These are phyloP conservation scores for Pyrrhosoma nymphula DNA, from an alignment of 2,888 invertebrate species.

Conservation along the genomic window DNA sequence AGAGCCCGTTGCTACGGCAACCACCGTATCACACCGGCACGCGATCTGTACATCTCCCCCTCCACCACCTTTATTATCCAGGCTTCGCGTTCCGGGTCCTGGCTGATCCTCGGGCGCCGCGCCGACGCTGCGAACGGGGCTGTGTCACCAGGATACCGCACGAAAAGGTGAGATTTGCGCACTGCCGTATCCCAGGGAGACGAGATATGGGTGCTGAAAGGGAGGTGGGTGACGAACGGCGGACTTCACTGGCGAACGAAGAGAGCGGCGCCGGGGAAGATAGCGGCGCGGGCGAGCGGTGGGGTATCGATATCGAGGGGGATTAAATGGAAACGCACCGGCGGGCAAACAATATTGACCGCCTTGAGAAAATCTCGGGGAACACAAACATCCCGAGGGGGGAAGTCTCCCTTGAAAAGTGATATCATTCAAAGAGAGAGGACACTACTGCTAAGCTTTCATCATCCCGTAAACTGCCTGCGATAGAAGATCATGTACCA, in stretches of 20 bases:
- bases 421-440: too few species aligned
- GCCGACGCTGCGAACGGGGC: not conserved
- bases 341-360: not conserved
- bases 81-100: not conserved
- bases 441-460: too few species aligned
- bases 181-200: constrained; percentile 7
- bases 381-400: not conserved
- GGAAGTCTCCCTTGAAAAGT: not conserved
- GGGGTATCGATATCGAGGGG: not conserved
- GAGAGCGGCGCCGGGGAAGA: not conserved
- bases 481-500: too few species aligned
- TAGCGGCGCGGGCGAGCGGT: not conserved
- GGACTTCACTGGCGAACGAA: not conserved
- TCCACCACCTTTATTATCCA: not conserved
- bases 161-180: not conserved
- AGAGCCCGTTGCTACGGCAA: not conserved
- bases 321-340: not conserved
- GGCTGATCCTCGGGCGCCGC: not conserved
- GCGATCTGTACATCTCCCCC: not conserved
- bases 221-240: not conserved
- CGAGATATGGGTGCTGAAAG: constrained; percentile 22
- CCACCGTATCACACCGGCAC: constrained; percentile 33
- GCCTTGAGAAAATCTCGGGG: not conserved
- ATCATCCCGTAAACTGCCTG: too few species aligned
- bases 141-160: constrained; percentile 3